phyloP scores from a whole-genome alignment of 2,113 vertebrate species.

The Meriones unguiculatus region DNA sequence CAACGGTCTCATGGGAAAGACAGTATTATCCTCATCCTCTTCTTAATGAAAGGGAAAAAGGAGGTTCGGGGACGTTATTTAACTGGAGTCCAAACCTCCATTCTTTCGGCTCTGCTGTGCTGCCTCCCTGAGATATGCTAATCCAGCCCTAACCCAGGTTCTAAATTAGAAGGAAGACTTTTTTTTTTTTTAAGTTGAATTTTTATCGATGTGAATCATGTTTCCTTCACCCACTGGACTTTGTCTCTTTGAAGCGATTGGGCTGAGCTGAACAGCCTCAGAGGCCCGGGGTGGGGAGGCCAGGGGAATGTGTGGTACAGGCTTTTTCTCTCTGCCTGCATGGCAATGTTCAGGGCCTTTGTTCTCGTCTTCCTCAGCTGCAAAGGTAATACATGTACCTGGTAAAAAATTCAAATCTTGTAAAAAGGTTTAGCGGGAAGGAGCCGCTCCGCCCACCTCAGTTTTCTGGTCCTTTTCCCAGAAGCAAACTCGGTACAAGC shows the following conservation, averaged over 20 bases:
- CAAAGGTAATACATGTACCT: background rate
- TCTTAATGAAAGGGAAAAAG: background rate
- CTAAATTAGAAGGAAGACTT: slow-evolving; percentile 63
- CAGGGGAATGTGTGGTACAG: background rate
- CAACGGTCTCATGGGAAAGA: background rate
- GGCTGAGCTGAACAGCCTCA: background rate
- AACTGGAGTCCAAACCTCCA: background rate
- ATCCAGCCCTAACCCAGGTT: slow-evolving; percentile 46
- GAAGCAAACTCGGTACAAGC: background rate
- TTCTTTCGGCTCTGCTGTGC: background rate
- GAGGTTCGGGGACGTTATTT: background rate
- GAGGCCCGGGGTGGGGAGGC: background rate
- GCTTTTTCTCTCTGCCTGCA: background rate
- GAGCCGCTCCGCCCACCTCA: background rate
- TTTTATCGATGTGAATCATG: slow-evolving; percentile 70
- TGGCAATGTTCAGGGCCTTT: background rate
- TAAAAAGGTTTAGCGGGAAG: slow-evolving; percentile 34
- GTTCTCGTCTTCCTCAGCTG: background rate
- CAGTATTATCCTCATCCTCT: slow-evolving; percentile 3
- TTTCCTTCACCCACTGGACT: slow-evolving; percentile 66
- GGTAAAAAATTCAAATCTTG: slow-evolving; percentile 39
- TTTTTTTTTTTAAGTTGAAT: slow-evolving; percentile 59
- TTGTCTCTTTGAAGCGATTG: slow-evolving; percentile 53
- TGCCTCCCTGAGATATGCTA: slow-evolving; percentile 58
- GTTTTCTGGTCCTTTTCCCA: background rate